Base-by-base conservation (phyloP, 2,888 invertebrate genomes). In the Pardosa pseudoannulata region DNA sequence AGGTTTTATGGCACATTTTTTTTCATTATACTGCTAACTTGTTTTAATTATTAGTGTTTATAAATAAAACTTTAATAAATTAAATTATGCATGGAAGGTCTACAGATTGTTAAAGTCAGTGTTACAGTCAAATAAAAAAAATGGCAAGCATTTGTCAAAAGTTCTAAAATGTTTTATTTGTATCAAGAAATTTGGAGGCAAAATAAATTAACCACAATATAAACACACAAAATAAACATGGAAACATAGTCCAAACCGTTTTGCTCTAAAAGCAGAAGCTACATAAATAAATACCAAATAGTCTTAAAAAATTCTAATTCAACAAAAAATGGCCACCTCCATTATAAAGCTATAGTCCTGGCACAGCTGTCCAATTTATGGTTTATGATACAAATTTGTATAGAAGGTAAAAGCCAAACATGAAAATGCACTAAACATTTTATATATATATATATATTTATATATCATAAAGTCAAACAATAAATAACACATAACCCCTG, bases 181-280 rank as follows among this genome's bases (percentile, higher is more conserved):
- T 81, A 75, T 56, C 56, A 56, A 68, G 70, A 81, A 62, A 41
- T 70, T 29, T 64, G 70, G 75, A 68, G 56, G 68, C 39, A 75
- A 70, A 80, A 81, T 81, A 81, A 81, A 81, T 81, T 81, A 81
- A 81, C 67, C 75, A 81, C 70, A 70, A 72, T 75, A 81, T 71
- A 81, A 50, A 75, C 68, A 81, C 36, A 70, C 68, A 79, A 29
- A 46, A 65, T n/a, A 65, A 32, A 64, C 7, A 11, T 19, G 56
- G 19, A 80, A 73, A 80, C 80, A 80, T 67, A 29, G 32, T 73
- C 36, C 50, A 36, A 71, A 64, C 79, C 62, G 74, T 46, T n/a
- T 39, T 75, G 68, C 41, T 75, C 27, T 31, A 62, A 75, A n/a
- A 28, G 56, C 74, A 70, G 62, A 39, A 71, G 19, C 41, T 70